phyloP scores from a whole-genome alignment of 2,888 invertebrate genomes.

The Tetropium fuscum region DNA sequence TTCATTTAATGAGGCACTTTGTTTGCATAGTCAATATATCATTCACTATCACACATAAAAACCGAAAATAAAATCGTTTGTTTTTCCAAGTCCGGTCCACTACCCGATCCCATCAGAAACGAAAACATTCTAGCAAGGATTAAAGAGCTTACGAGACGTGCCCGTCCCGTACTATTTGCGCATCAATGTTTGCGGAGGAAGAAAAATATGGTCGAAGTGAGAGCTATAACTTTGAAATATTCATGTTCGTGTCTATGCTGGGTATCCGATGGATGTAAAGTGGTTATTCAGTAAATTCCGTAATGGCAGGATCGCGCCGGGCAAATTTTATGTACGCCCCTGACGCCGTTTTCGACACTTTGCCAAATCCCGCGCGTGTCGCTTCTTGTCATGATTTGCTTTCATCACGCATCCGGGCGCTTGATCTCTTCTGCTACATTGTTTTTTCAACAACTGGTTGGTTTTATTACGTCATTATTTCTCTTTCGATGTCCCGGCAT shows the following conservation, averaged over 20 bases:
- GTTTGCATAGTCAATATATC: constrained; percentile 8
- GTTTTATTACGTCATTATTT: constrained; percentile 25
- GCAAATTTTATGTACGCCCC: constrained; percentile 34
- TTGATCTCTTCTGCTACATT: constrained; percentile 27
- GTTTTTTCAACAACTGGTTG: constrained; percentile 24
- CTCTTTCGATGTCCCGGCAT: background rate
- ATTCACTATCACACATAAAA: background rate
- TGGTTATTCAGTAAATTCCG: constrained; percentile 56
- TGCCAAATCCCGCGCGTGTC: constrained; percentile 42
- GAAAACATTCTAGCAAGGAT: constrained; percentile 42
- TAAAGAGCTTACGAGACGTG: constrained; percentile 44
- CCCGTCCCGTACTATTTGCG: constrained; percentile 39
- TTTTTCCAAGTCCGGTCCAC: constrained; percentile 13
- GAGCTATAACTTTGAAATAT: constrained; percentile 60
- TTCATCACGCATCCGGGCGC: constrained; percentile 44
- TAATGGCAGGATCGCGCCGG: constrained; percentile 47
- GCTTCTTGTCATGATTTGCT: constrained; percentile 50
- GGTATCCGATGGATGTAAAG: constrained; percentile 59
- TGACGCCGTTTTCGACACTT: constrained; percentile 35
- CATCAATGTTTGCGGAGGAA: constrained; percentile 52
- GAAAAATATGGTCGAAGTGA: constrained; percentile 53
- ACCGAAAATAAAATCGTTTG: constrained; percentile 23
- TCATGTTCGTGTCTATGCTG: constrained; percentile 61
- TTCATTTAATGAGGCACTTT: no score
- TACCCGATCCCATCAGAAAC: constrained; percentile 28